Evolutionary conservation across 2,797 vertebrate species (phyloP).

Genomic region (Clarias fuscus): DNA sequence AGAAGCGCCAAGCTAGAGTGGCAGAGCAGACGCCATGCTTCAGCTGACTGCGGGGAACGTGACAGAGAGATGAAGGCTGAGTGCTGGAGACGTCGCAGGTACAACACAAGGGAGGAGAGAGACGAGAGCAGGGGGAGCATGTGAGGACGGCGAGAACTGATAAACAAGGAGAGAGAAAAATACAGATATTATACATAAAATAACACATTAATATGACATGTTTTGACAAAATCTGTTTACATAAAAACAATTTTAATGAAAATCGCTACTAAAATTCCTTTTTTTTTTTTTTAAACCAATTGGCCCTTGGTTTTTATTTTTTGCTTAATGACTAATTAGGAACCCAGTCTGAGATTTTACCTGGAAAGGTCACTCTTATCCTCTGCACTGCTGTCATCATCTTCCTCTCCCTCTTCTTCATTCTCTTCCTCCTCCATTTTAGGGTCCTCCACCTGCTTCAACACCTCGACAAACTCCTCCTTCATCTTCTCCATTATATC

Average conservation of each 20-base stretch:
- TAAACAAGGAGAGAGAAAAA: slow-evolving; percentile 15
- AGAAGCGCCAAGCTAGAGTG: slow-evolving; percentile 80
- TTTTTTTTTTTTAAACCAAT: background rate
- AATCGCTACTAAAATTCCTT: background rate
- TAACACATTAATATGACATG: too few species aligned
- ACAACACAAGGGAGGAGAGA: slow-evolving; percentile 76
- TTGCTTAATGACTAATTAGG: background rate
- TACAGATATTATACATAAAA: too few species aligned
- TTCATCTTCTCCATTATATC: slow-evolving; percentile 60
- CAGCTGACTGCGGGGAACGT: slow-evolving; percentile 75
- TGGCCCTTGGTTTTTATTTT: background rate
- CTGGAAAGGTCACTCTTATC: slow-evolving; percentile 75
- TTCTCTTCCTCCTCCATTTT: slow-evolving; percentile 57
- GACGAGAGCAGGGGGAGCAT: slow-evolving; percentile 79
- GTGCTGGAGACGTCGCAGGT: slow-evolving; percentile 79
- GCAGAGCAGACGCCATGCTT: slow-evolving; percentile 81
- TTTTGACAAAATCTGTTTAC: too few species aligned
- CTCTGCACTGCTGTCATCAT: slow-evolving; percentile 75
- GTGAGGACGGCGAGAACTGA: slow-evolving; percentile 72
- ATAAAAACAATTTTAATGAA: background rate
- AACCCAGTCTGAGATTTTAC: slow-evolving; percentile 54
- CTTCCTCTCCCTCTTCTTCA: slow-evolving; percentile 68
- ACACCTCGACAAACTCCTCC: slow-evolving; percentile 59
- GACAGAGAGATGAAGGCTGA: slow-evolving; percentile 77
- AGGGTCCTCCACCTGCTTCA: slow-evolving; percentile 52